A percentile compares a stretch with the other conserved stretches of the same genome.
These are phyloP conservation scores for Drosophila setosimentum DNA, from an alignment of 2,888 invertebrate genomes.

Conservation along the genomic window DNA sequence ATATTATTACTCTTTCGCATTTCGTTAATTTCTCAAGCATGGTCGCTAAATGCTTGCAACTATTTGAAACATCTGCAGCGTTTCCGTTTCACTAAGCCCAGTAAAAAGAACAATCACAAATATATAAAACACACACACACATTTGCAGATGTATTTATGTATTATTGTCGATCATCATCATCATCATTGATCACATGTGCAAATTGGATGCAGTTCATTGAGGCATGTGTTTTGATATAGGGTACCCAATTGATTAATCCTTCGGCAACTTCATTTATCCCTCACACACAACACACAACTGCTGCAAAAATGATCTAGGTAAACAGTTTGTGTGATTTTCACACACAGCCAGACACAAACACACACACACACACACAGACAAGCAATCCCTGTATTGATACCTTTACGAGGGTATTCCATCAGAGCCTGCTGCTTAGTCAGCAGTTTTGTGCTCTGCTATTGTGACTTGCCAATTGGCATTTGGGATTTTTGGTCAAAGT, in stretches of 20 bases:
- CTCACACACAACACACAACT: constrained; percentile 20
- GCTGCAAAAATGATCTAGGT: constrained; percentile 56
- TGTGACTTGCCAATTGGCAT: constrained; percentile 79
- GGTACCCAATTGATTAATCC: constrained; percentile 54
- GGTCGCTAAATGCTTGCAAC: constrained; percentile 47
- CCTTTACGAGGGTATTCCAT: constrained; percentile 54
- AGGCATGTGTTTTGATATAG: constrained; percentile 62
- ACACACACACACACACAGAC: background rate
- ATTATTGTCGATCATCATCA: constrained; percentile 43
- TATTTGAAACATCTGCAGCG: constrained; percentile 59
- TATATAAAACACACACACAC: constrained; percentile 18
- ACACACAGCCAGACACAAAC: constrained; percentile 24
- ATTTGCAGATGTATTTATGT: constrained; percentile 4
- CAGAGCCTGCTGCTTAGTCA: constrained; percentile 55
- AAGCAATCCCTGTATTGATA: constrained; percentile 41
- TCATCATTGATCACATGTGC: constrained; percentile 59
- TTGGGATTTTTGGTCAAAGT: constrained; percentile 77
- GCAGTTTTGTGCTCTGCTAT: constrained; percentile 47
- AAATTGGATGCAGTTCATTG: constrained; percentile 60
- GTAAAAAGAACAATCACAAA: constrained; percentile 49
- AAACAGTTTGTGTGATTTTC: constrained; percentile 59
- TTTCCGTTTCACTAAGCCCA: constrained; percentile 41
- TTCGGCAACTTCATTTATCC: constrained; percentile 57
- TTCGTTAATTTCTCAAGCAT: constrained; percentile 32
- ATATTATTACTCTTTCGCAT: constrained; percentile 27